Evolutionary conservation across 1,140 invertebrate genomes (phyloP).

Genomic region (Scaptomyza graminum): DNA sequence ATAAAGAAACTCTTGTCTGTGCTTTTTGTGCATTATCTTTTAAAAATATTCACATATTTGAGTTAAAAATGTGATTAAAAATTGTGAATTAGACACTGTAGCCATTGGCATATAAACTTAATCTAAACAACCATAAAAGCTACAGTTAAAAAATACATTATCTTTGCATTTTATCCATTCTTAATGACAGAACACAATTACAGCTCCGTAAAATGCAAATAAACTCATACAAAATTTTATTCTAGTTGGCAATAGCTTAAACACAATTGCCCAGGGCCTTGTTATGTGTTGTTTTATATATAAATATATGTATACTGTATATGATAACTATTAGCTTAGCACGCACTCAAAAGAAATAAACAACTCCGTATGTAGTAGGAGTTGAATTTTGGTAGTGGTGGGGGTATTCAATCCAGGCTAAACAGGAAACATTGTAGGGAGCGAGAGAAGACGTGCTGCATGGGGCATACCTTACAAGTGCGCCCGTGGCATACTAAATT

Average conservation of each 20-base stretch:
- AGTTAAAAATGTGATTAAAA: background rate
- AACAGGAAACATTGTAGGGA: slow-evolving; percentile 27
- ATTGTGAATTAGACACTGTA: too few species aligned
- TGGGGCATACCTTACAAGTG: slow-evolving; percentile 43
- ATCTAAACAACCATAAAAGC: background rate
- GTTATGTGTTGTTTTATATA: background rate
- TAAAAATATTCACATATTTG: background rate
- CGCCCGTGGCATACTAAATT: slow-evolving; percentile 58
- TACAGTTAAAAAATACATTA: background rate
- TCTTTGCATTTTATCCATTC: background rate
- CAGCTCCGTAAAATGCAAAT: background rate
- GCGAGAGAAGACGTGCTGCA: slow-evolving; percentile 26
- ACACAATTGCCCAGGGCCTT: background rate
- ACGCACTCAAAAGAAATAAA: background rate
- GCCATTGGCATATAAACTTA: background rate
- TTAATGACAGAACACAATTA: background rate
- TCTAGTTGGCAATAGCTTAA: background rate
- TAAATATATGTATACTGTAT: background rate
- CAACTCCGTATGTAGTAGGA: background rate
- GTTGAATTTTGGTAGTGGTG: too few species aligned
- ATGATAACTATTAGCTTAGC: background rate
- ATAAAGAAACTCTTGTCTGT: background rate
- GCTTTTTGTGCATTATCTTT: background rate
- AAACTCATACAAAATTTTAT: background rate
- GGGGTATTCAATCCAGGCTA: background rate